phyloP scores from a whole-genome alignment of 2,888 invertebrate genomes.

The Girardia tigrina region DNA sequence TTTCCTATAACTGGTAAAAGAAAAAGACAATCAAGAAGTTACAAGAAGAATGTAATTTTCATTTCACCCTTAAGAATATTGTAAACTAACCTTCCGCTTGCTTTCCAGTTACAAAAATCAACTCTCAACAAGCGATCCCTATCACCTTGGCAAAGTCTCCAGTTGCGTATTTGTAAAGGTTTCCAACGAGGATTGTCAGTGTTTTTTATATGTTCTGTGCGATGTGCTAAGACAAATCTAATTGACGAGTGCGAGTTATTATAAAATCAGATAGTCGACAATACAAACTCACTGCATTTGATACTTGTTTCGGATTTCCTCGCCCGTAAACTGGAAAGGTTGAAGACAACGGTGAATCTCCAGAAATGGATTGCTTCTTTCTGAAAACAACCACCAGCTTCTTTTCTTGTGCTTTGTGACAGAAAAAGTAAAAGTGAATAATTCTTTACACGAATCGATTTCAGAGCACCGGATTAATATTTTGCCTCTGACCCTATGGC shows the following conservation, averaged over 20 bases:
- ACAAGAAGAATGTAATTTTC: too few species aligned
- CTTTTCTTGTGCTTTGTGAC: constrained; percentile 49
- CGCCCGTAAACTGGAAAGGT: not conserved
- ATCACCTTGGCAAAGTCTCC: constrained; percentile 54
- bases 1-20: too few species aligned
- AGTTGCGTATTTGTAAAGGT: constrained; percentile 51
- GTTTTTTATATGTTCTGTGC: constrained; percentile 54
- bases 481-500: not conserved
- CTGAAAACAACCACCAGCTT: constrained; percentile 48
- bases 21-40: too few species aligned
- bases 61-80: too few species aligned
- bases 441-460: constrained; percentile 53
- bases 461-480: constrained; percentile 41
- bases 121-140: constrained; percentile 52
- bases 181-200: constrained; percentile 55
- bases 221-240: constrained; percentile 53
- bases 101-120: constrained; percentile 53
- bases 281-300: not conserved
- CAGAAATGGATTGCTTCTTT: constrained; percentile 50
- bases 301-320: not conserved
- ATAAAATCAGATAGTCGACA: not conserved
- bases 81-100: too few species aligned
- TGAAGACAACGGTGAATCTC: constrained; percentile 41
- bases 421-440: constrained; percentile 54
- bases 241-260: too few species aligned